These are phyloP conservation scores for Petrocephalus zakoni DNA, from an alignment of 2,113 vertebrate species.

Conservation along the genomic window DNA sequence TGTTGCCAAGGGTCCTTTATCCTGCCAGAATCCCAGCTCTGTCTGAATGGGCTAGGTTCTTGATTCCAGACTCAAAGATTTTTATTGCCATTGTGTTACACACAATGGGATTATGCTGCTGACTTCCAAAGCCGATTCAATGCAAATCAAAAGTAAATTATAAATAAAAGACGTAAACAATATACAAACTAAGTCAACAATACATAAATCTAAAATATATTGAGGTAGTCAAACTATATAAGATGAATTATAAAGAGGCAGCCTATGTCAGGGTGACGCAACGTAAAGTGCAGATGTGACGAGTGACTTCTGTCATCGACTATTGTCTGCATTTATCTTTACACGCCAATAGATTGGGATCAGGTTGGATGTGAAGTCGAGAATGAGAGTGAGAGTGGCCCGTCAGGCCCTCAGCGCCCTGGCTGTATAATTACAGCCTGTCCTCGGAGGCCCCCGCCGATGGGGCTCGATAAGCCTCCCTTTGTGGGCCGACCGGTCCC, in stretches of 20 bases:
- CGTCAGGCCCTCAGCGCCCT: background rate
- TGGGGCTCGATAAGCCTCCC: background rate
- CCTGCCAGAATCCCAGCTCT: background rate
- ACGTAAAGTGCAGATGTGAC: background rate
- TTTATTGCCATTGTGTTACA: background rate
- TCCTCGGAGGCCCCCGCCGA: background rate
- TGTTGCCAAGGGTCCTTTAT: background rate
- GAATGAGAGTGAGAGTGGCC: background rate
- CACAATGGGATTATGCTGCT: background rate
- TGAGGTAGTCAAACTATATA: background rate
- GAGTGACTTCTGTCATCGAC: background rate
- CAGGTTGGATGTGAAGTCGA: background rate
- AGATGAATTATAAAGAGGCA: background rate
- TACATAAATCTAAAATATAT: background rate
- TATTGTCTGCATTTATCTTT: background rate
- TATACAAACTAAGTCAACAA: background rate
- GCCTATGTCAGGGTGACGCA: background rate
- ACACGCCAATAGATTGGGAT: background rate
- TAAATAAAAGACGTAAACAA: background rate
- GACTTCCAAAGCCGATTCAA: background rate
- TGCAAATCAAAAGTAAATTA: background rate
- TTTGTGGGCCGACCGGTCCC: background rate
- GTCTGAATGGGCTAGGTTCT: background rate
- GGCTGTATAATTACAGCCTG: slow-evolving; percentile 5
- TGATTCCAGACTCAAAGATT: background rate